Evolutionary conservation across 30 jellyfish, hydroid and myxozoan genomes (phyloP), one percentile per base, ranked within the genome.

Genomic region (Mastigias papua): DNA sequence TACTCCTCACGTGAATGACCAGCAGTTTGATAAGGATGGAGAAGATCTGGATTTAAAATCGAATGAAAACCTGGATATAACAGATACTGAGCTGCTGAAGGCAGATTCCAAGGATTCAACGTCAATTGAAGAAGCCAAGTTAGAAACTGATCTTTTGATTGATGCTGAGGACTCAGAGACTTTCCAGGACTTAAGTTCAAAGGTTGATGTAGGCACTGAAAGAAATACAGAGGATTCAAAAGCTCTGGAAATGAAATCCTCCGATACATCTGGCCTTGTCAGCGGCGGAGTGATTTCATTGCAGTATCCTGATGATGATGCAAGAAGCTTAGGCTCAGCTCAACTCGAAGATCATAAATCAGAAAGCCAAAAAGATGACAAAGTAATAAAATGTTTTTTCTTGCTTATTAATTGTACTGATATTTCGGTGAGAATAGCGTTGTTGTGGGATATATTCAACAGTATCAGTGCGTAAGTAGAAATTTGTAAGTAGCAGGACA

Each of bases 241-340:
- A 67, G 19, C 94, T 28, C 8, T 63, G n/a, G 94, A 85, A 46
- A 51, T 68, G 82, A 62, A 72, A 30, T 17, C 51, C 57, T 85
- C 87, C 1, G 90, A 78, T 54, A 78, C 71, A 65, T 88, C 97
- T 48, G 90, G 97, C 31, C 93, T 94, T 31, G 91, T 69, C 54
- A 96, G 93, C 89, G 89, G 87, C 48, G 99, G 99, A 5, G 97
- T 94, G 5, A 89, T 94, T 17, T 94, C 99, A 23, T 69, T 94
- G 72, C 99, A 94, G 37, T 94, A 94, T 84, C 97, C 99, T 25
- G 99, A 94, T 15, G 97, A 89, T 67, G 99, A 94, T 48, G 92
- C 93, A 48, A 69, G 94, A 30, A 89, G 97, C 51, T 26, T 86
- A 27, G 99, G 80, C n/a, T 92, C 98, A 5, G 80, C 79, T 30